A percentile compares a stretch with the other conserved stretches of the same genome.
phyloP scores from a whole-genome alignment of 2,888 invertebrate species.

The Tachina fera region DNA sequence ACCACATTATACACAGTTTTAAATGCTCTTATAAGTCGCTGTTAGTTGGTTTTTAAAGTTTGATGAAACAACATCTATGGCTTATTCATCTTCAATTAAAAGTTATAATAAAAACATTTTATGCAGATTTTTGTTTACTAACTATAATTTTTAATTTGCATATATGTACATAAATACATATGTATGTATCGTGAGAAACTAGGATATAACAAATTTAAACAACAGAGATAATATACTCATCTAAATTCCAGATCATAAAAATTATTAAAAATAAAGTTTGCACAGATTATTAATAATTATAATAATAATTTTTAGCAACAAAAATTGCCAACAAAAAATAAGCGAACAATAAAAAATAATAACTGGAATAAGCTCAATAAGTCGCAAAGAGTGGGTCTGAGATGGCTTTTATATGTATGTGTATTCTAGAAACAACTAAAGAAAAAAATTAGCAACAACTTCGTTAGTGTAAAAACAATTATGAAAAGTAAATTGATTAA shows the following conservation, averaged over 20 bases:
- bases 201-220: too few relatives aligned
- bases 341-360: constrained; percentile 2
- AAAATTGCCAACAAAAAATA: constrained; percentile 3
- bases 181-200: too few relatives aligned
- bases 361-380: not conserved
- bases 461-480: not conserved
- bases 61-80: too few relatives aligned
- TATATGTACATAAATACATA: too few relatives aligned
- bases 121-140: too few relatives aligned
- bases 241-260: not conserved
- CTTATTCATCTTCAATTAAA: too few relatives aligned
- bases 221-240: too few relatives aligned
- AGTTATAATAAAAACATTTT: too few relatives aligned
- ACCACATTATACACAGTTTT: too few relatives aligned
- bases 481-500: constrained; percentile 13
- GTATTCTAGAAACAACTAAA: not conserved
- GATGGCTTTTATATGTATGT: constrained; percentile 25
- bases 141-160: too few relatives aligned
- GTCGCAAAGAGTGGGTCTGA: constrained; percentile 12
- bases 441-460: not conserved
- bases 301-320: not conserved
- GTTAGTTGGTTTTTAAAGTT: too few relatives aligned
- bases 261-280: not conserved
- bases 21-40: too few relatives aligned
- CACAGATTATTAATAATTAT: not conserved